phyloP scores from a whole-genome alignment of 1,140 invertebrate genomes.

The Scylla paramamosain region DNA sequence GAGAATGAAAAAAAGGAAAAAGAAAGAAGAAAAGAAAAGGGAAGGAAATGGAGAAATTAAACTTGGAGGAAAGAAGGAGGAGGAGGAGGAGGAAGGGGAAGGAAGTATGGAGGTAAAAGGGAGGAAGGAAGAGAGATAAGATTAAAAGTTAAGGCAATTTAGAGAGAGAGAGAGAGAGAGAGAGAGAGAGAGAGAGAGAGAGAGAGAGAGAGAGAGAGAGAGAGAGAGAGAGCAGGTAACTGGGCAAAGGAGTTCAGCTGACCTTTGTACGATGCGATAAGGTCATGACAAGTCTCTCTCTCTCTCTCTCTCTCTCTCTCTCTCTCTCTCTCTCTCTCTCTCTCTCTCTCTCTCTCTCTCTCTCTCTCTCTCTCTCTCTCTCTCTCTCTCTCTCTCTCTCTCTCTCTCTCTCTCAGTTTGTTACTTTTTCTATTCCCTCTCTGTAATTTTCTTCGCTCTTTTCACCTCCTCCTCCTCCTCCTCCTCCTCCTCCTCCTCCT shows the following conservation, averaged over 20 bases:
- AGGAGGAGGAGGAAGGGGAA: not conserved
- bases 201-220: no score
- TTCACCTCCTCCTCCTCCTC: no score
- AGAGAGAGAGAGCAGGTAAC: no score
- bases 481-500: not conserved
- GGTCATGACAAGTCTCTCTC: not conserved
- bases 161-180: conserved; percentile 38
- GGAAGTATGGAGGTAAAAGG: not conserved
- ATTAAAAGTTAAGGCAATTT: not conserved
- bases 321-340: not conserved
- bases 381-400: not conserved
- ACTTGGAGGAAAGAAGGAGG: not conserved
- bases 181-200: conserved; percentile 21
- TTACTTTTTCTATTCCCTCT: no score
- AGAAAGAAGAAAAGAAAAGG: not conserved
- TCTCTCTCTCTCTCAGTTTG: not conserved
- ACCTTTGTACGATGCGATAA: not conserved
- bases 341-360: not conserved
- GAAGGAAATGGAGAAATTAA: not conserved
- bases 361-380: not conserved
- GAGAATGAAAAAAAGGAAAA: not conserved
- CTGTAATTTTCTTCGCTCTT: no score
- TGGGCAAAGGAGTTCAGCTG: not conserved
- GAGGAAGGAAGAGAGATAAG: not conserved
- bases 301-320: not conserved